Evolutionary conservation across 2,888 invertebrate genomes (phyloP).

Genomic region (Sclerodermus sp.): DNA sequence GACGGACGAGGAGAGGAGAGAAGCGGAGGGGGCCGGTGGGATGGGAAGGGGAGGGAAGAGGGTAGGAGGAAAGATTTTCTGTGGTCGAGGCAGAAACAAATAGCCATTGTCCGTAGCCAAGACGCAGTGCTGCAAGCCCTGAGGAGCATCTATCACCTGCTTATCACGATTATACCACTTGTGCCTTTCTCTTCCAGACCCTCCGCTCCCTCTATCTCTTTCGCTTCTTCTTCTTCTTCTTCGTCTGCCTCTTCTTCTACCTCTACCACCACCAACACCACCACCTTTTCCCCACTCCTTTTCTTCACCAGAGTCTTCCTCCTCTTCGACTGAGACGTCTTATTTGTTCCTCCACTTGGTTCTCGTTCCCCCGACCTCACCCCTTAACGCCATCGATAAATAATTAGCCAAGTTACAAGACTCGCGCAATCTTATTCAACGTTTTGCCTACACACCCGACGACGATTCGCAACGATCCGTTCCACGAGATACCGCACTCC

Average conservation of each 20-base stretch:
- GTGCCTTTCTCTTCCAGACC: constrained; percentile 38
- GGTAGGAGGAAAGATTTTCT: constrained; percentile 23
- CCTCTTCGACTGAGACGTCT: constrained; percentile 48
- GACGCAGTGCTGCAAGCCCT: constrained; percentile 49
- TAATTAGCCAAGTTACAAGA: too few relatives aligned
- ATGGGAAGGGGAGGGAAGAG: constrained; percentile 7
- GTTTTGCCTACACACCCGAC: too few relatives aligned
- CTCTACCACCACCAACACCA: neutral
- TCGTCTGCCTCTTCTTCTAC: neutral
- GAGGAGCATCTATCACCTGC: constrained; percentile 57
- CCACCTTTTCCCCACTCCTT: constrained; percentile 1
- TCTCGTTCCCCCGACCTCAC: constrained; percentile 39
- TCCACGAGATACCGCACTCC: constrained; percentile 31
- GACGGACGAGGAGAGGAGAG: constrained; percentile 7
- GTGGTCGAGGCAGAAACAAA: constrained; percentile 52
- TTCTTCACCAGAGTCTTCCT: constrained; percentile 3
- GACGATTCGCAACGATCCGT: too few relatives aligned
- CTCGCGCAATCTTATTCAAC: too few relatives aligned
- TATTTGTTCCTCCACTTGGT: constrained; percentile 11
- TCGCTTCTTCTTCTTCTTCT: constrained; percentile 13
- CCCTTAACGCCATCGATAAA: constrained; percentile 11
- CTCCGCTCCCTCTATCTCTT: constrained; percentile 18
- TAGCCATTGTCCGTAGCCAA: constrained; percentile 53
- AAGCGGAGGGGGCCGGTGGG: constrained; percentile 1
- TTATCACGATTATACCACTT: constrained; percentile 58